These are phyloP conservation scores for Rhabdomys dilectus DNA, from an alignment of 2,113 vertebrate species.

Conservation along the genomic window DNA sequence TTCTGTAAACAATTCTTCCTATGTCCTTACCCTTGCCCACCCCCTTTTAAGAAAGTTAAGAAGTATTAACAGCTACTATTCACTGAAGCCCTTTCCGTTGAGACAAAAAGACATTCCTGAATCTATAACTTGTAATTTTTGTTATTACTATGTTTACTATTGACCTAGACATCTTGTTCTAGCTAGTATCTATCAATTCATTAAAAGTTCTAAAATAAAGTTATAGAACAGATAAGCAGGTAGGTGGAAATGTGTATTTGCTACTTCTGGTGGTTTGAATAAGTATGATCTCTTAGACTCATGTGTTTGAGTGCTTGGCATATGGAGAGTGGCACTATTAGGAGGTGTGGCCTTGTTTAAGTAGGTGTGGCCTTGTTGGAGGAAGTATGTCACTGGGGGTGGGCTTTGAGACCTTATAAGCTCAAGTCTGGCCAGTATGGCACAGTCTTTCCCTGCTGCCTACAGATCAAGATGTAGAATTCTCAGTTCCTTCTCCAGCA, in stretches of 20 bases:
- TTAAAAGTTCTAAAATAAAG: conserved; percentile 46
- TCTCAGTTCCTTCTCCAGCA: no score
- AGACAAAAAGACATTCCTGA: not conserved
- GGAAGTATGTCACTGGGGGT: no score
- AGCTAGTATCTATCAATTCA: conserved; percentile 16
- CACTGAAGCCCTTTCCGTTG: not conserved
- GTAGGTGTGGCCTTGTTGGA: no score
- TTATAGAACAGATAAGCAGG: conserved; percentile 49
- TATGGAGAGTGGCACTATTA: no score
- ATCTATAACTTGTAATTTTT: conserved; percentile 46
- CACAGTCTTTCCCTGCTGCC: no score
- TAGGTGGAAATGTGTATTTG: not conserved
- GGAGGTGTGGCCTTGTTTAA: no score
- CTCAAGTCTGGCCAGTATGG: no score
- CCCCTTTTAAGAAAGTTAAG: conserved; percentile 26
- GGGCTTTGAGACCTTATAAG: no score
- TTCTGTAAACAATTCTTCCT: not conserved
- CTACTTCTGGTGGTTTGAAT: not conserved
- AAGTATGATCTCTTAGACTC: no score
- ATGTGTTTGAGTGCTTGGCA: no score
- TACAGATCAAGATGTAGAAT: no score
- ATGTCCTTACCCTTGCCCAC: not conserved
- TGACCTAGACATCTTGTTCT: not conserved
- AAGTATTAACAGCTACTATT: conserved; percentile 45
- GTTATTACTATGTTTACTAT: conserved; percentile 52